Conservation (phyloP, 2,113 vertebrate genomes). For the Dicentrarchus labrax region DNA sequence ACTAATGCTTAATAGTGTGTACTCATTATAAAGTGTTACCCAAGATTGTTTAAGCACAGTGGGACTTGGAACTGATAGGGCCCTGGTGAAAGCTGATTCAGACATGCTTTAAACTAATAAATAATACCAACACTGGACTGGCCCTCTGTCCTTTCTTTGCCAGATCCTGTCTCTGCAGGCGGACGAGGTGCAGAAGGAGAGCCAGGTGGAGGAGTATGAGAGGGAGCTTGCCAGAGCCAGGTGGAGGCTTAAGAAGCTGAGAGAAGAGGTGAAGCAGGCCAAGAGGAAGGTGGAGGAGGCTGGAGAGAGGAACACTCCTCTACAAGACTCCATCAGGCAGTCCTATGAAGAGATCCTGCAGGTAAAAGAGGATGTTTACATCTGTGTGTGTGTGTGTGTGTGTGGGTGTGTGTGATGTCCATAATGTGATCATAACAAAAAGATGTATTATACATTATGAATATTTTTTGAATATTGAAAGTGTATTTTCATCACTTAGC, state of each 20-base stretch:
- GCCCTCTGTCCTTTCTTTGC: background rate
- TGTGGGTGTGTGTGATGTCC: background rate
- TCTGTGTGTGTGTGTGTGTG: background rate
- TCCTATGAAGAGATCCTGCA: conserved; percentile 84
- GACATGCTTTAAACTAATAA: background rate
- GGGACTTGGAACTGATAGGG: too few relatives aligned
- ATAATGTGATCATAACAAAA: too few relatives aligned
- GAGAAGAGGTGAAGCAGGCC: conserved; percentile 90
- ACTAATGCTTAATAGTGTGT: too few relatives aligned
- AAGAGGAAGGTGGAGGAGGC: conserved; percentile 90
- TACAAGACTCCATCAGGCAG: conserved; percentile 85
- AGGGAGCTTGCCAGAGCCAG: conserved; percentile 90
- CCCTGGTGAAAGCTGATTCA: too few relatives aligned
- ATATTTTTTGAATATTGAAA: background rate
- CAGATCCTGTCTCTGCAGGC: conserved; percentile 92
- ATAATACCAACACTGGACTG: background rate
- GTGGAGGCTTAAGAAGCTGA: conserved; percentile 89
- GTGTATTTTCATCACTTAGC: background rate
- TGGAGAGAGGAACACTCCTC: conserved; percentile 88
- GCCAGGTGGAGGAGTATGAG: conserved; percentile 91
- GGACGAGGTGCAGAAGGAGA: conserved; percentile 91
- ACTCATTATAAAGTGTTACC: too few relatives aligned
- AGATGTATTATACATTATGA: too few relatives aligned
- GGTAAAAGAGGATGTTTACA: conserved; percentile 56
- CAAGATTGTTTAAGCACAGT: too few relatives aligned